Percentiles rank a stretch among this genome's conserved stretches.
phyloP scores from a whole-genome alignment of 2,888 invertebrate species.

The Operophtera brumata region DNA sequence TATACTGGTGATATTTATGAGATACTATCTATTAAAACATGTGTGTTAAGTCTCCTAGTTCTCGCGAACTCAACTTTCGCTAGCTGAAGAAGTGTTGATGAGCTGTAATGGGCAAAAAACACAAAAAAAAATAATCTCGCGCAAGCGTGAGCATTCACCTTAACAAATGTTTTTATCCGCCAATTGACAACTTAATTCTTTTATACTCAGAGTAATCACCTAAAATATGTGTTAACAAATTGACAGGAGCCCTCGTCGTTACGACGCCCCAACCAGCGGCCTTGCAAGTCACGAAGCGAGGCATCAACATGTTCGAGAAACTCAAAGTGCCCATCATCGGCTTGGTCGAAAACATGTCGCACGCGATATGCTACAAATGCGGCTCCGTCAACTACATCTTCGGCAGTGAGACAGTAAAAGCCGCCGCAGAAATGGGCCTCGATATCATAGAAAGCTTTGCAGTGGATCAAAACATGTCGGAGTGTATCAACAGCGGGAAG shows the following conservation, averaged over 20 bases:
- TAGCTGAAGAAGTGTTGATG: no score
- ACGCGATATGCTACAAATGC: conserved; percentile 88
- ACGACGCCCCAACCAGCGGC: conserved; percentile 96
- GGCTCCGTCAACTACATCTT: conserved; percentile 86
- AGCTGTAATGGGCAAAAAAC: no score
- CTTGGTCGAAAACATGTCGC: conserved; percentile 95
- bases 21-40: no score
- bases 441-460: conserved; percentile 87
- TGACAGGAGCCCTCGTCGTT: conserved; percentile 90
- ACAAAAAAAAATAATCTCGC: no score
- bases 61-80: no score
- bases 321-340: conserved; percentile 91
- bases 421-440: conserved; percentile 84
- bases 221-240: neutral
- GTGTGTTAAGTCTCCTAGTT: no score
- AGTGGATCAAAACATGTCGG: conserved; percentile 84
- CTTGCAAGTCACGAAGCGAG: conserved; percentile 90
- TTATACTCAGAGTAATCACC: no score
- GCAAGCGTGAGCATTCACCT: no score
- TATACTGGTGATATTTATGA: no score
- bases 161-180: no score
- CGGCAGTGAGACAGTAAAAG: conserved; percentile 82
- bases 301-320: conserved; percentile 93
- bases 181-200: no score
- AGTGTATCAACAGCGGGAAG: conserved; percentile 86